These are phyloP conservation scores for Brachyhypopomus occidentalis DNA, from an alignment of 2,113 vertebrate species.

Conservation along the genomic window DNA sequence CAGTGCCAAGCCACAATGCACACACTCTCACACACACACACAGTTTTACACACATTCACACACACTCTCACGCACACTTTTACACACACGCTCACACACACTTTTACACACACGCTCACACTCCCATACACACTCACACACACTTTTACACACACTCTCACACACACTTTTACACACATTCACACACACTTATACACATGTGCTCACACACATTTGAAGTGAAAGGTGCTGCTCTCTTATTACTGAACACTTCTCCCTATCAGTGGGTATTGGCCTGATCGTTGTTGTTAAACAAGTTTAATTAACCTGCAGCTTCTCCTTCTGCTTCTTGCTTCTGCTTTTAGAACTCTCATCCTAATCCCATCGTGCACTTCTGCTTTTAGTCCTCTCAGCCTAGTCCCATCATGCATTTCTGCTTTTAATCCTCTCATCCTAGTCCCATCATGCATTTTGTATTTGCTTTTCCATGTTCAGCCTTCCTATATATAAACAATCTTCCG, in stretches of 20 bases:
- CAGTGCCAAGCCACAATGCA: conserved; percentile 4
- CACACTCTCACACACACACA: neutral
- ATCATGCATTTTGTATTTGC: neutral
- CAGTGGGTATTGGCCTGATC: neutral
- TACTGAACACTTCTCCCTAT: neutral
- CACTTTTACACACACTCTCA: too few relatives aligned
- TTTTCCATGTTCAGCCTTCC: neutral
- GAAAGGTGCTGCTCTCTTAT: neutral
- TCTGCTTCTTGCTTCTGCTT: too few relatives aligned
- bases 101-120: too few relatives aligned
- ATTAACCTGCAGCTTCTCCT: neutral
- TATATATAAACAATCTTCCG: neutral
- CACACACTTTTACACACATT: too few relatives aligned
- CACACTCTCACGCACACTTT: neutral
- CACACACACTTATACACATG: too few relatives aligned
- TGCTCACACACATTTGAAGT: neutral
- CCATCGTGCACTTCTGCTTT: too few relatives aligned
- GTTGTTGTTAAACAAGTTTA: neutral
- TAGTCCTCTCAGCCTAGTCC: neutral
- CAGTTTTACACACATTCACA: neutral
- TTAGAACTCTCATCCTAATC: too few relatives aligned
- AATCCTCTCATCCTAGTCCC: neutral
- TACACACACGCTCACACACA: too few relatives aligned
- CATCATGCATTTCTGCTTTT: neutral
- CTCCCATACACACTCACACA: too few relatives aligned